Evolutionary conservation across 2,113 vertebrate species (phyloP).

Genomic region (Labeo rohita): DNA sequence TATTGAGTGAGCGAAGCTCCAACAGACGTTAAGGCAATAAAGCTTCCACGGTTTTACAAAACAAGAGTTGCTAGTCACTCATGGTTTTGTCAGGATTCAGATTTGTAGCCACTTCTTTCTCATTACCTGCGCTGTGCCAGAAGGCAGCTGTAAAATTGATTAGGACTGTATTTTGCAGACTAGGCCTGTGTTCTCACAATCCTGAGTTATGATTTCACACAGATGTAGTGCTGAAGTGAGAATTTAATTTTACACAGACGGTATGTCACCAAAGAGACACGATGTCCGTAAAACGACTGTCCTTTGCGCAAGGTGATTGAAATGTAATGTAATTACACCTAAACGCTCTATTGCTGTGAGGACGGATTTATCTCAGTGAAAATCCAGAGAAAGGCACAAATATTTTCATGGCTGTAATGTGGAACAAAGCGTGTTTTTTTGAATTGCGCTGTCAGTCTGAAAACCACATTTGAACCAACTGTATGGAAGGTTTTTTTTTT

Average conservation of each 20-base stretch:
- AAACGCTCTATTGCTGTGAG: background rate
- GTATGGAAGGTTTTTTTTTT: background rate
- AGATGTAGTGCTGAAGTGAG: constrained; percentile 21
- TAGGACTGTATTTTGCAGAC: constrained; percentile 26
- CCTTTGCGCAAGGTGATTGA: background rate
- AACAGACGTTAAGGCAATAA: constrained; percentile 42
- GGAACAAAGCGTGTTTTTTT: background rate
- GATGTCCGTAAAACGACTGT: background rate
- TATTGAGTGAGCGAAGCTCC: constrained; percentile 45
- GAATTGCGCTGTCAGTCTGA: background rate
- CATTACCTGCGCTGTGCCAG: constrained; percentile 28
- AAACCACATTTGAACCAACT: background rate
- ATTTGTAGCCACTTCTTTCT: constrained; percentile 37
- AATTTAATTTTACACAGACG: constrained; percentile 28
- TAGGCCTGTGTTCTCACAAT: constrained; percentile 10
- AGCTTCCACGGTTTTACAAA: constrained; percentile 29
- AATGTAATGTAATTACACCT: background rate
- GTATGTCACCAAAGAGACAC: background rate
- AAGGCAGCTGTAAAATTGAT: constrained; percentile 31
- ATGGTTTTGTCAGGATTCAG: constrained; percentile 14
- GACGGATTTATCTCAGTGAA: background rate
- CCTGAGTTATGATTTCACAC: constrained; percentile 42
- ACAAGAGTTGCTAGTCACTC: constrained; percentile 36
- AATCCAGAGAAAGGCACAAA: background rate
- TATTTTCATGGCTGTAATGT: background rate